Conservation (phyloP, 2,888 invertebrate genomes). For the Exephanes ischioxanthus region DNA sequence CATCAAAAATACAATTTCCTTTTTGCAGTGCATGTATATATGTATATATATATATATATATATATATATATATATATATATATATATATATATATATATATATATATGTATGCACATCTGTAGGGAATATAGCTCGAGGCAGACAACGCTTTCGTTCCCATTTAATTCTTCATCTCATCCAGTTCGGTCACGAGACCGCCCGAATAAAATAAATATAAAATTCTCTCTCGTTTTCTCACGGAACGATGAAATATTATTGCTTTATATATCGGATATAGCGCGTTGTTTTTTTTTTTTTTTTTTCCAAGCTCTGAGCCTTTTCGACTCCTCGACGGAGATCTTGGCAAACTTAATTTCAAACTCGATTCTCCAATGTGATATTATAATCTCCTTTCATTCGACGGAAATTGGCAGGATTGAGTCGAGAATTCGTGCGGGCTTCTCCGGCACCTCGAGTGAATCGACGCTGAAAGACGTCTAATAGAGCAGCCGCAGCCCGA, state of each 20-base stretch:
- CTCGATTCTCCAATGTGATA: slow-evolving; percentile 1
- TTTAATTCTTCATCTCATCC: slow-evolving; percentile 32
- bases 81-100: background rate
- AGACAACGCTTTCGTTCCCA: slow-evolving; percentile 14
- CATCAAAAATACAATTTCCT: slow-evolving; percentile 56
- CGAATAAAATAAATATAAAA: slow-evolving; percentile 28
- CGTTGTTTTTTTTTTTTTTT: background rate
- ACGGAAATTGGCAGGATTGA: slow-evolving; percentile 62
- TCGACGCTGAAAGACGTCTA: background rate
- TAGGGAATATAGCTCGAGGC: background rate
- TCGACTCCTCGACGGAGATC: background rate
- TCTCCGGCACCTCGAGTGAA: slow-evolving; percentile 14
- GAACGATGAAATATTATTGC: slow-evolving; percentile 13
- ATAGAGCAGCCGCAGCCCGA: slow-evolving; percentile 26
- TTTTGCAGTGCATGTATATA: background rate
- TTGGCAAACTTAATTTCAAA: slow-evolving; percentile 34
- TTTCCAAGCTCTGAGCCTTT: background rate
- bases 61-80: background rate
- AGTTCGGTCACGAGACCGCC: background rate
- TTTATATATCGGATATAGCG: slow-evolving; percentile 2
- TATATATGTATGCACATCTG: background rate
- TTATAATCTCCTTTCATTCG: slow-evolving; percentile 47
- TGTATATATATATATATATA: background rate
- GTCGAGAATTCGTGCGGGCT: slow-evolving; percentile 59
- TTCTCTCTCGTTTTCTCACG: background rate